Conservation (phyloP, 2,797 vertebrate genomes). For the Enoplosus armatus region DNA sequence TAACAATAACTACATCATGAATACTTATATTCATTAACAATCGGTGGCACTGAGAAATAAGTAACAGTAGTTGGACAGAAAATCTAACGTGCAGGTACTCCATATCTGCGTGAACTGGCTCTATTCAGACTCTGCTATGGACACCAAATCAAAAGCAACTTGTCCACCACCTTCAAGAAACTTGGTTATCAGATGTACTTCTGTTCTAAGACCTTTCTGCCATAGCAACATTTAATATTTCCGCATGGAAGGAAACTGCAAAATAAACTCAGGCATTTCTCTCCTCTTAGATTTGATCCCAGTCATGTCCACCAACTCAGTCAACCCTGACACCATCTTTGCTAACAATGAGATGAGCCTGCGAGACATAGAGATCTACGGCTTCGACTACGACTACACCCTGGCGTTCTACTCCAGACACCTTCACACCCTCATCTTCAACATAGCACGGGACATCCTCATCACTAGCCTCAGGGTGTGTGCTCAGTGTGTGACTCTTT, state of each 20-base stretch:
- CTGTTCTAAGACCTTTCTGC: neutral
- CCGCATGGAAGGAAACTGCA: neutral
- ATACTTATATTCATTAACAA: neutral
- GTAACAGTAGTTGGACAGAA: neutral
- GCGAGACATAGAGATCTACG: conserved; percentile 95
- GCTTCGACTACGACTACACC: conserved; percentile 99
- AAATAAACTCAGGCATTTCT: conserved; percentile 4
- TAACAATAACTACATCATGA: too few species aligned
- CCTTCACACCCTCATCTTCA: conserved; percentile 96
- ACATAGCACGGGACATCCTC: conserved; percentile 95
- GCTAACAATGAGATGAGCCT: conserved; percentile 99
- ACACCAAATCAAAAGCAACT: too few species aligned
- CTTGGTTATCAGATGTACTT: neutral
- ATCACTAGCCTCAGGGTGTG: conserved; percentile 94
- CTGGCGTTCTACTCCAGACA: conserved; percentile 97
- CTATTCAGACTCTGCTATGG: too few species aligned
- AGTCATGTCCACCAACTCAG: conserved; percentile 87
- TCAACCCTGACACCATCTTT: conserved; percentile 96
- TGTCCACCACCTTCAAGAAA: neutral
- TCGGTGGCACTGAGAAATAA: neutral
- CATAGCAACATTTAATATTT: neutral
- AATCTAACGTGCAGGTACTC: neutral
- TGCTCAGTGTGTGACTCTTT: neutral
- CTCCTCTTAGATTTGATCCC: conserved; percentile 86
- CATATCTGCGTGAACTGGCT: too few species aligned